Conservation (phyloP, 2,888 invertebrate species). For the Nomada fucata region DNA sequence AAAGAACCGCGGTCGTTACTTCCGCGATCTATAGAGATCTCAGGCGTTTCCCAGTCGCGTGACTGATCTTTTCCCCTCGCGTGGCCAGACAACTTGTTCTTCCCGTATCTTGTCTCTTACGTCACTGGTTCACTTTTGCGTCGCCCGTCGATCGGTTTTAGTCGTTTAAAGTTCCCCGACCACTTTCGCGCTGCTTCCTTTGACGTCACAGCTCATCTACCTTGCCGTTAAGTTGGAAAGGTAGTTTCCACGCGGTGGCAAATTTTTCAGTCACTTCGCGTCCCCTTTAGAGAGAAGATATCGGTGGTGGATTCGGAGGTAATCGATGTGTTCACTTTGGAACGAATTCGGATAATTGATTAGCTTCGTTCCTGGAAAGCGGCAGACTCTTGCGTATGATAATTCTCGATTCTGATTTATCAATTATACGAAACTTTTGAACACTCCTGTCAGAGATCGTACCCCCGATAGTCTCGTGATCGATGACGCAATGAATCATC, state of each 20-base stretch:
- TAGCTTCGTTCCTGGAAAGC: too few relatives aligned
- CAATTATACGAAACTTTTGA: neutral
- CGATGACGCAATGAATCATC: neutral
- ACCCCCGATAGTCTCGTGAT: neutral
- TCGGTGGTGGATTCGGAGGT: too few relatives aligned
- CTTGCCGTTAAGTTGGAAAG: neutral
- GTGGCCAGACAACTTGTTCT: slow-evolving; percentile 37
- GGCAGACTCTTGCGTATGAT: too few relatives aligned
- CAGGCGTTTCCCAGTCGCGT: slow-evolving; percentile 64
- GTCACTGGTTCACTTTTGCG: slow-evolving; percentile 59
- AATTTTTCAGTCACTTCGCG: neutral
- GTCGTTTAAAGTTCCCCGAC: slow-evolving; percentile 52
- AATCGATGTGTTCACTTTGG: too few relatives aligned
- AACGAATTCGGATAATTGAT: too few relatives aligned
- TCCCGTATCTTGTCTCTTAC: slow-evolving; percentile 55
- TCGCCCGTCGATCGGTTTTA: slow-evolving; percentile 27
- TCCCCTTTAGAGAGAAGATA: too few relatives aligned
- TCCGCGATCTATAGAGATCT: slow-evolving; percentile 67
- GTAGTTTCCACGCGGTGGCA: neutral
- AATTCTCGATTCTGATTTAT: too few relatives aligned
- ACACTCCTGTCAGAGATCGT: neutral
- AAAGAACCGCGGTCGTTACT: slow-evolving; percentile 54
- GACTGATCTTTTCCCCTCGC: slow-evolving; percentile 58
- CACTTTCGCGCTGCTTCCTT: slow-evolving; percentile 45
- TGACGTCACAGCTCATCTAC: slow-evolving; percentile 36